Evolutionary conservation across 23 tunicate genomes (phyloP).

Genomic region (Ciona savignyi): DNA sequence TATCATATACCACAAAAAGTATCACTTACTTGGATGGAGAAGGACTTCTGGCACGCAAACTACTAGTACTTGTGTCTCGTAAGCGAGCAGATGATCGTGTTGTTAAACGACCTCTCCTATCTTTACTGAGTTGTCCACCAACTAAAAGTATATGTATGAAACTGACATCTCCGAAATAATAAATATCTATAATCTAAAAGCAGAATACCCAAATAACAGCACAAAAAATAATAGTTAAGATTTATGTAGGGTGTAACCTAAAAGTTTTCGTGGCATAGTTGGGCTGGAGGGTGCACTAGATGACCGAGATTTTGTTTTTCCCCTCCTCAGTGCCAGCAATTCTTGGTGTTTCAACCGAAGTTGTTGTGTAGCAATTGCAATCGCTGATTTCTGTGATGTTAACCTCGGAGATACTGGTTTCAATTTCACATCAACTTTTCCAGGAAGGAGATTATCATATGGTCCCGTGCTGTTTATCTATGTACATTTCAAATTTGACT

Average conservation of each 20-base stretch:
- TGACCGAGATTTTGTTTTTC: slow-evolving; percentile 27
- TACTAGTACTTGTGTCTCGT: slow-evolving; percentile 33
- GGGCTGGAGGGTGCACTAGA: slow-evolving; percentile 87
- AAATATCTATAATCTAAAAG: too few relatives aligned
- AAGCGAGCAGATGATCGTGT: slow-evolving; percentile 4
- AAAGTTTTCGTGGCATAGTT: slow-evolving; percentile 35
- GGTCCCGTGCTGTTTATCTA: slow-evolving; percentile 58
- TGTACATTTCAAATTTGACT: background rate
- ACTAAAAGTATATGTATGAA: too few relatives aligned
- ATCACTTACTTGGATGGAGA: slow-evolving; percentile 45
- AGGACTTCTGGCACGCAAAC: slow-evolving; percentile 27
- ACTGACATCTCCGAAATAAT: too few relatives aligned
- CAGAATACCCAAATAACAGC: too few relatives aligned
- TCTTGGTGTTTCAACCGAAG: slow-evolving; percentile 45
- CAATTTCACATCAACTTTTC: background rate
- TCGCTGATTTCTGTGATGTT: slow-evolving; percentile 31
- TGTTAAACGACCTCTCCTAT: background rate
- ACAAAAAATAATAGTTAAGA: too few relatives aligned
- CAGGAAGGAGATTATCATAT: slow-evolving; percentile 38
- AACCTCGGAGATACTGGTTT: background rate
- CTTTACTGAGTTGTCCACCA: background rate
- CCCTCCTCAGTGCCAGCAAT: slow-evolving; percentile 21
- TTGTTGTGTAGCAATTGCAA: slow-evolving; percentile 44
- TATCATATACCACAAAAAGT: background rate
- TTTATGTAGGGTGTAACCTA: too few relatives aligned